phyloP scores from a whole-genome alignment of 2,888 invertebrate genomes.

The Hecatera dysodea region DNA sequence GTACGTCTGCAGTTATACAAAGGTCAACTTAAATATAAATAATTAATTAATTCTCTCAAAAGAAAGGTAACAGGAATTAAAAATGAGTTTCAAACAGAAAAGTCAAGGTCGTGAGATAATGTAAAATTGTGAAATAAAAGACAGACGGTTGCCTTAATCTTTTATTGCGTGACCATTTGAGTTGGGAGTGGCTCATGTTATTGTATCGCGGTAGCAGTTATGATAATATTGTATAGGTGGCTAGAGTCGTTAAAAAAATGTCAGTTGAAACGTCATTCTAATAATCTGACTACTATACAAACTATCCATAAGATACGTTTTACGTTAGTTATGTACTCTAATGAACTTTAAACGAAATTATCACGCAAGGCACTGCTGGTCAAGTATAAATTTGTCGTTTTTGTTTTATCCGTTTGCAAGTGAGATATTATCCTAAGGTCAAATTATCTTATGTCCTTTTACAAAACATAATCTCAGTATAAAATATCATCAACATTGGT shows the following conservation, averaged over 20 bases:
- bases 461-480: no score
- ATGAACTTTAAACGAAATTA: no score
- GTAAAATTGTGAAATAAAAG: constrained; percentile 17
- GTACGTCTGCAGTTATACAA: neutral
- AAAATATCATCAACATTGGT: no score
- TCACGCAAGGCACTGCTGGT: no score
- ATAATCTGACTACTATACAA: no score
- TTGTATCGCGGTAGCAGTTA: neutral
- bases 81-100: constrained; percentile 12
- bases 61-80: constrained; percentile 4
- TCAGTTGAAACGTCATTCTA: neutral
- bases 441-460: no score
- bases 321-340: no score
- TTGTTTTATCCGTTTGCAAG: no score
- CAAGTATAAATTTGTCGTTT: no score
- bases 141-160: constrained; percentile 9
- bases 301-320: no score
- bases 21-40: neutral
- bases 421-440: no score
- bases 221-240: neutral
- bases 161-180: constrained; percentile 19
- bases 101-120: neutral
- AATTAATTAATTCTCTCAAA: neutral
- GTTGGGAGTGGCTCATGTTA: neutral
- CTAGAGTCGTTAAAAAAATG: neutral